These are phyloP conservation scores for Psilopogon haemacephalus DNA, from an alignment of 2,113 vertebrate genomes.

Conservation along the genomic window DNA sequence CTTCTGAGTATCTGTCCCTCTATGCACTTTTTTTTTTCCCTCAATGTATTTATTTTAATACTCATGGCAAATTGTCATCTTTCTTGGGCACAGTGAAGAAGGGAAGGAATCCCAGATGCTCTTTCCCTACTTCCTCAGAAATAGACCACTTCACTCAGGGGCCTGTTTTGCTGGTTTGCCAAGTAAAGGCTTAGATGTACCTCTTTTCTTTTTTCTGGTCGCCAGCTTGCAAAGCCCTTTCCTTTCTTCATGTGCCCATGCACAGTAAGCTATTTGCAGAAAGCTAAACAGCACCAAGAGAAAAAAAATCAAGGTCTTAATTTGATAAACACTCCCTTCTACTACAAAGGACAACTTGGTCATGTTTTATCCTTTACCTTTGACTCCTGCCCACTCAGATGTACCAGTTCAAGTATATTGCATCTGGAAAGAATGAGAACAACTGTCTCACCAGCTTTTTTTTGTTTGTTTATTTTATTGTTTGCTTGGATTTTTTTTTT, in stretches of 20 bases:
- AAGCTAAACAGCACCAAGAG: neutral
- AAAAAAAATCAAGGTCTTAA: neutral
- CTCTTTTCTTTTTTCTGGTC: neutral
- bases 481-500: too few species aligned
- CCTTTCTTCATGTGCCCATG: neutral
- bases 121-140: neutral
- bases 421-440: neutral
- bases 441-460: accelerated
- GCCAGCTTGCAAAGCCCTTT: neutral
- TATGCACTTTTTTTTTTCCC: neutral
- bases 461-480: too few species aligned
- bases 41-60: neutral
- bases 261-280: neutral
- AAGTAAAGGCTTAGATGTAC: neutral
- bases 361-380: neutral
- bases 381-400: conserved; percentile 2
- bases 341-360: conserved; percentile 16
- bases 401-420: neutral
- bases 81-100: neutral
- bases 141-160: neutral
- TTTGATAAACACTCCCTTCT: neutral
- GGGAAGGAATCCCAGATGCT: neutral
- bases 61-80: neutral
- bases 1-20: neutral
- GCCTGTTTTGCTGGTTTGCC: neutral